Conservation (phyloP, 2,888 invertebrate genomes). For the Phragmatobia fuliginosa region DNA sequence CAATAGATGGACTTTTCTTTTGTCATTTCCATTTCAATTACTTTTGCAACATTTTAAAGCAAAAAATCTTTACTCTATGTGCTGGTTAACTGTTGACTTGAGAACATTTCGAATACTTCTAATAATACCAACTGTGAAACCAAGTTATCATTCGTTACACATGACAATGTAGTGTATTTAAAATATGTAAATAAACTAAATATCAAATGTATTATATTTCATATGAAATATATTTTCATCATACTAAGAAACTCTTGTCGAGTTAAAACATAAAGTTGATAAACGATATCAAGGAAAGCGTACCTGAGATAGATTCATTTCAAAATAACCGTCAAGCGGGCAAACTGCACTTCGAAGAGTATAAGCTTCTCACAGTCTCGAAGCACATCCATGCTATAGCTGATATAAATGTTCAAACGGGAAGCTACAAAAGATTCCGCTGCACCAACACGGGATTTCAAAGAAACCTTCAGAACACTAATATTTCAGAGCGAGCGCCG, state of each 20-base stretch:
- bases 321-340: slow-evolving; percentile 26
- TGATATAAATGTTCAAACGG: slow-evolving; percentile 56
- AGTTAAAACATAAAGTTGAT: slow-evolving; percentile 9
- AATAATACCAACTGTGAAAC: neutral
- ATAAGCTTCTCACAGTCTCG: slow-evolving; percentile 20
- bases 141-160: neutral
- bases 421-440: slow-evolving; percentile 61
- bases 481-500: slow-evolving; percentile 74
- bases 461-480: slow-evolving; percentile 77
- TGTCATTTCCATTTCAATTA: too few relatives aligned
- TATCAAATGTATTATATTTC: neutral
- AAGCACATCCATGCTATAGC: slow-evolving; percentile 42
- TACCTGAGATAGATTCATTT: slow-evolving; percentile 23
- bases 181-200: neutral
- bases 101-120: neutral
- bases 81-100: neutral
- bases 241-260: slow-evolving; percentile 7
- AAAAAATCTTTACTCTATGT: neutral
- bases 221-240: slow-evolving; percentile 8
- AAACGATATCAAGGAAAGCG: slow-evolving; percentile 16
- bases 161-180: neutral
- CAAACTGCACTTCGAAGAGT: slow-evolving; percentile 31
- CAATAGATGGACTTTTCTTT: too few relatives aligned
- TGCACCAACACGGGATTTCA: slow-evolving; percentile 65
- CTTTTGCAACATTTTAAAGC: too few relatives aligned